These are phyloP conservation scores for Aquatica leii DNA, from an alignment of 2,888 invertebrate species.

Conservation along the genomic window DNA sequence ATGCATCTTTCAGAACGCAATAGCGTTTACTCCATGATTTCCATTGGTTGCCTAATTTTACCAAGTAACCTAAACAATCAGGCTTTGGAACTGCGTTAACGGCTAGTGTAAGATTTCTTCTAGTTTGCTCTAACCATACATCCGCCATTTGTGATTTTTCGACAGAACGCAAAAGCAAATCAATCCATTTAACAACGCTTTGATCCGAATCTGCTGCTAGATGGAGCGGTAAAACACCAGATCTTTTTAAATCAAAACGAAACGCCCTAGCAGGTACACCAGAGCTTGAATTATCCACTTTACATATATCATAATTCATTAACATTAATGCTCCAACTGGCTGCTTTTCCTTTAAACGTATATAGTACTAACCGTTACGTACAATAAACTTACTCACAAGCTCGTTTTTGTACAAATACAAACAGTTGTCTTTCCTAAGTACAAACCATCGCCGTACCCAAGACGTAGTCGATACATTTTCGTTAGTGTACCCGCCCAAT, in stretches of 20 bases:
- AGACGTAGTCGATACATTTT: conserved; percentile 63
- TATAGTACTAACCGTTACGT: background rate
- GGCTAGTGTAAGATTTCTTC: conserved; percentile 81
- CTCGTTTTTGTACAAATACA: conserved; percentile 94
- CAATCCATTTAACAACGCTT: conserved; percentile 77
- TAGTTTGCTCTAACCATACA: conserved; percentile 78
- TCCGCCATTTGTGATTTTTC: conserved; percentile 64
- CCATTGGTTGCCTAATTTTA: conserved; percentile 86
- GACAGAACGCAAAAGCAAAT: conserved; percentile 80
- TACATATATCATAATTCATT: conserved; percentile 78
- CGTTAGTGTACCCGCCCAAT: conserved; percentile 68
- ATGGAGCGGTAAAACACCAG: conserved; percentile 76
- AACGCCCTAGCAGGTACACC: conserved; percentile 71
- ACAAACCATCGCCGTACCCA: conserved; percentile 95
- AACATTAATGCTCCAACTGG: conserved; percentile 91
- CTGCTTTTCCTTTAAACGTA: conserved; percentile 73
- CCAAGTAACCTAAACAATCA: conserved; percentile 93
- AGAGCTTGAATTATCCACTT: conserved; percentile 68
- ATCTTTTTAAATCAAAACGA: conserved; percentile 72
- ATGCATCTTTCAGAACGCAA: conserved; percentile 94
- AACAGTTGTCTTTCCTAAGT: conserved; percentile 89
- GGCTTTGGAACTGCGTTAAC: conserved; percentile 81
- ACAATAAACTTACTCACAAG: conserved; percentile 67
- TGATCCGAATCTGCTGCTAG: conserved; percentile 83
- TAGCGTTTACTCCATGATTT: conserved; percentile 92